phyloP scores from a whole-genome alignment of 2,888 invertebrate genomes.

The Dryadula phaetusa region DNA sequence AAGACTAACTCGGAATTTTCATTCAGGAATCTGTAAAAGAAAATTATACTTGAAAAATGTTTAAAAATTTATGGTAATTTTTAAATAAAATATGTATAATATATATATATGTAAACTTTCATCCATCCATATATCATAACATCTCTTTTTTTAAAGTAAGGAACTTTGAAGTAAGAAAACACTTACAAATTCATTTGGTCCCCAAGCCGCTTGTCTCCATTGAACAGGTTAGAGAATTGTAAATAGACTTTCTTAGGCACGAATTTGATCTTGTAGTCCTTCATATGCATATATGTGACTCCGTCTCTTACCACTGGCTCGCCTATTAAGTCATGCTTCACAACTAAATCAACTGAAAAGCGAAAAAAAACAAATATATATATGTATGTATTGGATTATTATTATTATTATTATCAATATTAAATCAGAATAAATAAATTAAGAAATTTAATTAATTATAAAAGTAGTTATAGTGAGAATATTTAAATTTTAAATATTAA shows the following conservation, averaged over 20 bases:
- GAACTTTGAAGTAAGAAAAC: background rate
- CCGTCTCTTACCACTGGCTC: conserved; percentile 86
- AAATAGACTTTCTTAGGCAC: conserved; percentile 85
- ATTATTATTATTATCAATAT: too few species aligned
- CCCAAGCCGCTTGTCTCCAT: conserved; percentile 85
- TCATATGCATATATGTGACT: conserved; percentile 86
- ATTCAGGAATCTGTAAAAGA: conserved; percentile 83
- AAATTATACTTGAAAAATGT: background rate
- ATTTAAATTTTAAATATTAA: too few species aligned
- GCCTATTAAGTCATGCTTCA: conserved; percentile 86
- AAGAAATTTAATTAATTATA: too few species aligned
- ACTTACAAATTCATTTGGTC: conserved; percentile 86
- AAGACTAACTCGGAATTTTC: conserved; percentile 87
- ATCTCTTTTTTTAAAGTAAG: too few species aligned
- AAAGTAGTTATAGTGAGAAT: too few species aligned
- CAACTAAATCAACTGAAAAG: conserved; percentile 83
- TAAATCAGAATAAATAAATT: too few species aligned
- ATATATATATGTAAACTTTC: too few species aligned
- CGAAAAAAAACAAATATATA: too few species aligned
- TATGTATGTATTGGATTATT: too few species aligned
- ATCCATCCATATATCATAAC: too few species aligned
- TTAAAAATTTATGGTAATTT: background rate
- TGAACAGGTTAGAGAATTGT: conserved; percentile 88
- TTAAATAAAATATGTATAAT: too few species aligned
- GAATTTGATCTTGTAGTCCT: conserved; percentile 86